phyloP scores from a whole-genome alignment of 2,888 invertebrate genomes.

The Netelia melanura region DNA sequence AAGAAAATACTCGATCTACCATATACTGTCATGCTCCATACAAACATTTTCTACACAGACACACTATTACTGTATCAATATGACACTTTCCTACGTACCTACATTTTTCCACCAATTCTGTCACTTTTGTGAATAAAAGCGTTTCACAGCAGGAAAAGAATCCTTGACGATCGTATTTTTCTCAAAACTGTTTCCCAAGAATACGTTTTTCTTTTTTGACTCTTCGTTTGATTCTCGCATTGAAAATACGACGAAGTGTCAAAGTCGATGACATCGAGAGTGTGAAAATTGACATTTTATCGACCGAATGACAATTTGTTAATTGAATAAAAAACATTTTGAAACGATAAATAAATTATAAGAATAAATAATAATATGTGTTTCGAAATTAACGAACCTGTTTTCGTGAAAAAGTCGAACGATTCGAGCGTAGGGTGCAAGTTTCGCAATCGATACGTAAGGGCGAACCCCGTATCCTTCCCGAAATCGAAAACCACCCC shows the following conservation, averaged over 20 bases:
- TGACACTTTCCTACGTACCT: slow-evolving; percentile 24
- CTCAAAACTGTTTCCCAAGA: neutral
- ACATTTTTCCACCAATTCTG: slow-evolving; percentile 44
- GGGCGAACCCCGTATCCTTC: slow-evolving; percentile 39
- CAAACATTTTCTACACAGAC: neutral
- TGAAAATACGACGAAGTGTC: neutral
- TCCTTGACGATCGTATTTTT: slow-evolving; percentile 39
- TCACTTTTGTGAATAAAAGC: slow-evolving; percentile 40
- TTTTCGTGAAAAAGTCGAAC: slow-evolving; percentile 34
- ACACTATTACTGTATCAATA: slow-evolving; percentile 8
- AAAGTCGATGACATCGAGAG: neutral
- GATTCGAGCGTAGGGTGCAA: slow-evolving; percentile 14
- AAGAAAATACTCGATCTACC: neutral
- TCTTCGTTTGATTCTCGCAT: neutral
- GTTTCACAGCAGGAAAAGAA: slow-evolving; percentile 30
- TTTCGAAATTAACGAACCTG: slow-evolving; percentile 64
- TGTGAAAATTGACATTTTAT: neutral
- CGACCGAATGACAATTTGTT: neutral
- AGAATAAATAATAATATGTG: neutral
- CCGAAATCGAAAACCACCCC: slow-evolving; percentile 54
- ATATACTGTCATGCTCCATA: neutral
- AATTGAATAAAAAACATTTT: neutral
- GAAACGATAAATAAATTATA: neutral
- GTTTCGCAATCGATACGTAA: slow-evolving; percentile 62
- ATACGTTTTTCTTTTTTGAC: neutral